Conservation (phyloP, 2,888 invertebrate species). For the Rhorus exstirpatorius region DNA sequence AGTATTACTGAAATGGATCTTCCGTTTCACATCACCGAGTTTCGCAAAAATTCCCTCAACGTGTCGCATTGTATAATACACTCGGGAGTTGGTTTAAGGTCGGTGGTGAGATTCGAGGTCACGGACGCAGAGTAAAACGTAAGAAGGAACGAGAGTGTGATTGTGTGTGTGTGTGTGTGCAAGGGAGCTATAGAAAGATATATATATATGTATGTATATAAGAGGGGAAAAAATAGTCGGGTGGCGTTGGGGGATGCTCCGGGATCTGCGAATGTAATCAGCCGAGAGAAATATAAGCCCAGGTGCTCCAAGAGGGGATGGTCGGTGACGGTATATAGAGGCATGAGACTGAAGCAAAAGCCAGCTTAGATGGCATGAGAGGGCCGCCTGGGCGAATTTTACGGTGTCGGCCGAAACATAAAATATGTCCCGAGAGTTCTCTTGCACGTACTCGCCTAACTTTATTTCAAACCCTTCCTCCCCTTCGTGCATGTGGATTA, state of each 20-base stretch:
- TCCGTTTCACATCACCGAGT: slow-evolving; percentile 8
- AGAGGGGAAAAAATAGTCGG: slow-evolving; percentile 18
- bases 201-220: too few relatives aligned
- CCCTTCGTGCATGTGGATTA: slow-evolving; percentile 2
- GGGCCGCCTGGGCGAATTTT: slow-evolving; percentile 57
- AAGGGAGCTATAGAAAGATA: background rate
- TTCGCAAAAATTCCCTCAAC: slow-evolving; percentile 27
- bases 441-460: slow-evolving; percentile 58
- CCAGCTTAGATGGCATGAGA: slow-evolving; percentile 16
- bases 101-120: slow-evolving; percentile 53
- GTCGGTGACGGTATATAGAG: slow-evolving; percentile 5
- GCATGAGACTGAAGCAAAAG: slow-evolving; percentile 14
- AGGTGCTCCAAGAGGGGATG: slow-evolving; percentile 39
- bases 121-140: slow-evolving; percentile 36
- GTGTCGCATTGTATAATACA: slow-evolving; percentile 3
- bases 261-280: slow-evolving; percentile 62
- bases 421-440: slow-evolving; percentile 57
- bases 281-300: slow-evolving; percentile 65
- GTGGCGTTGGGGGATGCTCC: slow-evolving; percentile 24
- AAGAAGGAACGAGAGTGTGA: background rate
- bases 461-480: slow-evolving; percentile 55
- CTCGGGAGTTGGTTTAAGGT: slow-evolving; percentile 32
- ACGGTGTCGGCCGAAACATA: slow-evolving; percentile 60
- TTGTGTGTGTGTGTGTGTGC: background rate
- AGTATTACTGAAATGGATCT: slow-evolving; percentile 7